Percentiles rank a stretch among this genome's conserved stretches.
Evolutionary conservation across 2,888 invertebrate genomes (phyloP).

Genomic region (Philhelius pedissequus): DNA sequence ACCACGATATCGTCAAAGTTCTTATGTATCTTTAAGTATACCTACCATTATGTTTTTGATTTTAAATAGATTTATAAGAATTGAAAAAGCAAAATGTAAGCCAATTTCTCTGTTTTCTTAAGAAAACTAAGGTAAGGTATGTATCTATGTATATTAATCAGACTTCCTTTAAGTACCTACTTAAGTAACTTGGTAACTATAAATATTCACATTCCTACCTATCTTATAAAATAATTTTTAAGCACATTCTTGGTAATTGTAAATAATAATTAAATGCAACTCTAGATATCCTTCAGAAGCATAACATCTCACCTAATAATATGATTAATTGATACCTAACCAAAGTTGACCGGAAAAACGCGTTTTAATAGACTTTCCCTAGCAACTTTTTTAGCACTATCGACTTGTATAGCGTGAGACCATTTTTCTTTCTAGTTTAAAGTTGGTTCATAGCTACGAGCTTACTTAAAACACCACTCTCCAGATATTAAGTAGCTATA

Average conservation of each 20-base stretch:
- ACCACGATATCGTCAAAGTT: too few relatives aligned
- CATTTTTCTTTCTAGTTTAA: background rate
- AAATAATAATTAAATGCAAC: background rate
- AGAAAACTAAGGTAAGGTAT: too few relatives aligned
- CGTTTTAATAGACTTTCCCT: slow-evolving; percentile 51
- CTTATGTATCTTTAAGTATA: too few relatives aligned
- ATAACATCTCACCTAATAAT: background rate
- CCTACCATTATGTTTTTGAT: too few relatives aligned
- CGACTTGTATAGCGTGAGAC: slow-evolving; percentile 29
- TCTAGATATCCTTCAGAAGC: slow-evolving; percentile 46
- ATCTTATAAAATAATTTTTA: too few relatives aligned
- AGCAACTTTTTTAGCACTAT: slow-evolving; percentile 21
- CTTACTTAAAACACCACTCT: background rate
- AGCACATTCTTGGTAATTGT: slow-evolving; percentile 37
- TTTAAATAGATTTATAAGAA: too few relatives aligned
- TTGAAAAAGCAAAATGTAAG: too few relatives aligned
- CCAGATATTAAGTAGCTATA: background rate
- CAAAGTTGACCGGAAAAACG: slow-evolving; percentile 51
- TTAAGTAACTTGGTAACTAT: too few relatives aligned
- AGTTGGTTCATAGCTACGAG: too few relatives aligned
- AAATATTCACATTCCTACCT: background rate
- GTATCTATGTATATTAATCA: too few relatives aligned
- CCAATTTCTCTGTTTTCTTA: too few relatives aligned
- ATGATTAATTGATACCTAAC: slow-evolving; percentile 24
- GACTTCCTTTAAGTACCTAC: background rate